Evolutionary conservation across 2,888 invertebrate genomes (phyloP).

Genomic region (Disparrhopalites patrizii): DNA sequence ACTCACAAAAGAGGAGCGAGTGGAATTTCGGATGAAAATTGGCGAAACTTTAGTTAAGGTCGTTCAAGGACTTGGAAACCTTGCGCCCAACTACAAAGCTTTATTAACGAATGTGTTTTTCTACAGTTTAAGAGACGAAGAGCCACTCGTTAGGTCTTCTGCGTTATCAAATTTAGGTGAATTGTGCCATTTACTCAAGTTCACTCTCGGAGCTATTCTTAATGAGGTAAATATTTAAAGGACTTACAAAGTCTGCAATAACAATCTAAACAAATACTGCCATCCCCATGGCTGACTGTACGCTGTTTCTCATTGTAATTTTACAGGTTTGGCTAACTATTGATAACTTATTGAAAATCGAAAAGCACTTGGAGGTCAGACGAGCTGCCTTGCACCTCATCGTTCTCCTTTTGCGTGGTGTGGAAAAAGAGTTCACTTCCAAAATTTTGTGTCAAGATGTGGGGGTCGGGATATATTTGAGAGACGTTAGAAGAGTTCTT

Average conservation of each 20-base stretch:
- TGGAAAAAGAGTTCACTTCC: conserved; percentile 59
- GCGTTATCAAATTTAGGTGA: conserved; percentile 80
- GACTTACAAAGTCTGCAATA: too few species aligned
- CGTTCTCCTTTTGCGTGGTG: conserved; percentile 67
- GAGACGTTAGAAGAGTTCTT: conserved; percentile 51
- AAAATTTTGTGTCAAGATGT: conserved; percentile 27
- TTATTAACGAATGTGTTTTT: conserved; percentile 68
- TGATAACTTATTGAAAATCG: conserved; percentile 64
- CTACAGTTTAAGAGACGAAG: conserved; percentile 64
- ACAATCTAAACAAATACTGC: too few species aligned
- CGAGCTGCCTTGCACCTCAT: conserved; percentile 76
- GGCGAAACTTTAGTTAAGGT: conserved; percentile 75
- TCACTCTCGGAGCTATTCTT: conserved; percentile 66
- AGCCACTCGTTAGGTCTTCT: conserved; percentile 71
- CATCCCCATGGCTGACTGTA: too few species aligned
- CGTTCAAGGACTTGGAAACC: conserved; percentile 66
- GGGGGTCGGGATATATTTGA: conserved; percentile 29
- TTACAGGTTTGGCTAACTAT: conserved; percentile 68
- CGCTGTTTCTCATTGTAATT: too few species aligned
- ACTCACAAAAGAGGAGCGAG: conserved; percentile 32
- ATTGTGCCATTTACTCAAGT: conserved; percentile 68
- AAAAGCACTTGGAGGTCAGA: conserved; percentile 68
- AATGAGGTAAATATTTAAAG: conserved; percentile 76
- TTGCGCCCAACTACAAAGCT: conserved; percentile 65
- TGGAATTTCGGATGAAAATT: conserved; percentile 64